Evolutionary conservation across 2,888 invertebrate species (phyloP).

Genomic region (Sinodicranocentrus sp.): DNA sequence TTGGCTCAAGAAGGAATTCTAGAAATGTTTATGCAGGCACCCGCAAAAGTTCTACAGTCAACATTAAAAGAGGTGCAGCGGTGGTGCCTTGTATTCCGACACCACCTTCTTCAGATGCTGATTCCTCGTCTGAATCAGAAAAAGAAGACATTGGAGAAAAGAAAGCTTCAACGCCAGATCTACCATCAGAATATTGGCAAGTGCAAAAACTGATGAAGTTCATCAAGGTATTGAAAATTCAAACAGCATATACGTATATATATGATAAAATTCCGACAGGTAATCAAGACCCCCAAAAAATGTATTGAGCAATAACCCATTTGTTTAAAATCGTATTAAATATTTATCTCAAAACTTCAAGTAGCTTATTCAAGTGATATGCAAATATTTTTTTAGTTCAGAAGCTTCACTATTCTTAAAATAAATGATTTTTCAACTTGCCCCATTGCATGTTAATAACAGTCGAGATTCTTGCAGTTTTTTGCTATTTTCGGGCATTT

Average conservation of each 20-base stretch:
- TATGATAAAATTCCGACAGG: neutral
- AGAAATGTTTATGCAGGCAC: neutral
- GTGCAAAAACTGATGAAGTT: constrained; percentile 97
- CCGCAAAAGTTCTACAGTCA: neutral
- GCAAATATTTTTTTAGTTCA: too few species aligned
- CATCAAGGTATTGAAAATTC: constrained; percentile 83
- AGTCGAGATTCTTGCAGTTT: too few species aligned
- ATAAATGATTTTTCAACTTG: too few species aligned
- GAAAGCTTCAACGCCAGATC: constrained; percentile 80
- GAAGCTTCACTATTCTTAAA: too few species aligned
- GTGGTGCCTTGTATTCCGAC: neutral
- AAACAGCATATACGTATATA: neutral
- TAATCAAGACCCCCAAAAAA: too few species aligned
- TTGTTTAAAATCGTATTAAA: too few species aligned
- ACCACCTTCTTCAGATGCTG: constrained; percentile 70
- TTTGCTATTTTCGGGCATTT: too few species aligned
- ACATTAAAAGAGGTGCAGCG: neutral
- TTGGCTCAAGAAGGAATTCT: neutral
- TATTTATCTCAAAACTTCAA: too few species aligned
- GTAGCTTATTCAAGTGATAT: too few species aligned
- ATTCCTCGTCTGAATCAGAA: constrained; percentile 70
- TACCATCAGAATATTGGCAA: constrained; percentile 96
- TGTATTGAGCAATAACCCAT: too few species aligned
- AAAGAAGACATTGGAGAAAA: constrained; percentile 65
- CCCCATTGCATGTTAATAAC: too few species aligned